Conservation (phyloP, 2,888 invertebrate genomes). For the Drosophila diplacantha region DNA sequence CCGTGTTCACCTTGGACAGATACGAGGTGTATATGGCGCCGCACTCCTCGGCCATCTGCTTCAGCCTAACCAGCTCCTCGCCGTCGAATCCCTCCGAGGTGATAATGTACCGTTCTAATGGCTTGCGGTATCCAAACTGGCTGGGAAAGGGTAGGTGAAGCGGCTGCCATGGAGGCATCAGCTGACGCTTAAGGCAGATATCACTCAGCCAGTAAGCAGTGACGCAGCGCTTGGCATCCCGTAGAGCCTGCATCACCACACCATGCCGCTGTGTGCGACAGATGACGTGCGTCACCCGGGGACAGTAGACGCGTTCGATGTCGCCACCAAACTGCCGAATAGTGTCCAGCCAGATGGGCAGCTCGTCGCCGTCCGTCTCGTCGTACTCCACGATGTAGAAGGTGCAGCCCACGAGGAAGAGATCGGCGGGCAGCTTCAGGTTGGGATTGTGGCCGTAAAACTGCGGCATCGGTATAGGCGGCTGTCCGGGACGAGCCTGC, state of each 20-base stretch:
- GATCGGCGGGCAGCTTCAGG: slow-evolving; percentile 90
- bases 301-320: slow-evolving; percentile 89
- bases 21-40: slow-evolving; percentile 91
- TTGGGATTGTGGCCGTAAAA: slow-evolving; percentile 97
- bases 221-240: slow-evolving; percentile 85
- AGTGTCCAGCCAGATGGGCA: slow-evolving; percentile 84
- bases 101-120: slow-evolving; percentile 87
- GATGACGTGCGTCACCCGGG: slow-evolving; percentile 93
- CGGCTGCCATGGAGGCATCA: slow-evolving; percentile 95
- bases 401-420: slow-evolving; percentile 94
- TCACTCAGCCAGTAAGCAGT: slow-evolving; percentile 95
- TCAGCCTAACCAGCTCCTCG: slow-evolving; percentile 89
- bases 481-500: slow-evolving; percentile 74
- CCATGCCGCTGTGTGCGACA: slow-evolving; percentile 94
- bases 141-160: slow-evolving; percentile 91
- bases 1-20: slow-evolving; percentile 87
- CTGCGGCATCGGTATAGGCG: slow-evolving; percentile 80
- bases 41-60: slow-evolving; percentile 89
- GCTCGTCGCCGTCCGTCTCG: slow-evolving; percentile 81
- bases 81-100: slow-evolving; percentile 92
- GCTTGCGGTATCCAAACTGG: slow-evolving; percentile 82
- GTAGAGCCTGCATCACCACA: slow-evolving; percentile 88
- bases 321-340: slow-evolving; percentile 92
- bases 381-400: slow-evolving; percentile 93
- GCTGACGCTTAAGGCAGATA: slow-evolving; percentile 89